Evolutionary conservation across 2,888 invertebrate species (phyloP), one percentile per base, ranked within the genome.

Genomic region (Acleris sparsana): DNA sequence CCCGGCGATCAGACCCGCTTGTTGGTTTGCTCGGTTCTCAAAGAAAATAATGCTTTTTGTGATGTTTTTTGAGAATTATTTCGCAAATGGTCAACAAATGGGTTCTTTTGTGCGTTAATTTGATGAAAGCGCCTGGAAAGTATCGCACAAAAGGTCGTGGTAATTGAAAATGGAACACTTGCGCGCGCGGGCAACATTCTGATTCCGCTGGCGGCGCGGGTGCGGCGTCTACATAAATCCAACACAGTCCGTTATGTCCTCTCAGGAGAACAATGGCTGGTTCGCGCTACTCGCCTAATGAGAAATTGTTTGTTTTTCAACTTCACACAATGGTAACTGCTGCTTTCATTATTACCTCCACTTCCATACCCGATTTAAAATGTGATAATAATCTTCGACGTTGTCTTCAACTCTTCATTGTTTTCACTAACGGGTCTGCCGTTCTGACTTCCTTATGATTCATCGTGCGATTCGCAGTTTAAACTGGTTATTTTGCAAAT

Each of bases 271-370:
- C 92, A 92, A 92, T 91, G 82, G 82, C 73, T 75, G 82, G 82
- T 88, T 87, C 85, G 82, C 84, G 85, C 84, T 85, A 86, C 87
- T 87, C 87, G 83, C 79, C 85, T 91, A 89, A 89, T 90, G 90
- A 89, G 88, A 90, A 92, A 88, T 67, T 91, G 89, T 90, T 92
- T 90, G 90, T 89, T 90, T 84, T 91, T 87, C 82, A 85, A 78
- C 80, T 79, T 80, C 72, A 81, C 81, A 88, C 90, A 91, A 90
- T 90, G 80, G 86, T 78, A 80, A 82, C 79, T 83, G 79, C 82
- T 79, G 80, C 83, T 83, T 84, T 86, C 84, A 84, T 88, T 88
- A 85, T 83, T 80, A 83, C 79, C 80, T 83, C 77, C 79, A 80
- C 75, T 78, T 76, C 76, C 72, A 73, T 76, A 77, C 73, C 76